Evolutionary conservation across 2,797 vertebrate genomes (phyloP), one percentile per base, ranked within the genome.

Genomic region (Garrulus glandarius): DNA sequence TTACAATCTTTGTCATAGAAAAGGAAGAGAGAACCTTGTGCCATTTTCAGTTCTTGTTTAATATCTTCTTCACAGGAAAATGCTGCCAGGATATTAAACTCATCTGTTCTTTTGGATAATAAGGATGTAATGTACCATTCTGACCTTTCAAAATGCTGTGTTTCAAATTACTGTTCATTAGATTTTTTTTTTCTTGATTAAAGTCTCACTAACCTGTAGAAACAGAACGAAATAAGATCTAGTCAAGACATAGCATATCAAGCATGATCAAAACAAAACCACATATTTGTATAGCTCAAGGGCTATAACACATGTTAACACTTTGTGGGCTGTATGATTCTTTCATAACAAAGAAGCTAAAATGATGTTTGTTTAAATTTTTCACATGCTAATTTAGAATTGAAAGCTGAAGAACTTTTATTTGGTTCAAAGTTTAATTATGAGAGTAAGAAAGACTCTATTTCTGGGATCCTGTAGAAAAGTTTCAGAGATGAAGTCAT

Each of bases 111-210:
- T 95, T 87, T 24, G 86, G 82, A 89, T 96, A 95, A 96, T 96
- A 89, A 96, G 93, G 81, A 94, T 93, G 89, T 91, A 96, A 94
- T 76, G 85, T 75, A 96, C 87, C 87, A 92, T 84, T 95, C 46
- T 97, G 97, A 97, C 96, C 93, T 97, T 97, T 97, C 87, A 87
- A 94, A 97, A 91, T 91, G 89, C 86, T 92, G 61, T 93, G 77
- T 86, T 89, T 94, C 60, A 79, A 71, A 95, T 92, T 84, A 65
- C 89, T 91, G 94, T 61, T 93, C 78, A 79, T 94, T 87, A 76
- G 57, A 30, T 60, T 64, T 76, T 87, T 91, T 91, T 91, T 95
- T 71, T 18, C 91, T 91, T 92, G 52, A 88, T 96, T 88, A 87
- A 92, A 96, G 49, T 85, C 90, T 82, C 49, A 87, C 81, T 83